Evolutionary conservation across 2,797 vertebrate genomes (phyloP), one percentile per base, ranked within the genome.

Genomic region (Lagorchestes hirsutus): DNA sequence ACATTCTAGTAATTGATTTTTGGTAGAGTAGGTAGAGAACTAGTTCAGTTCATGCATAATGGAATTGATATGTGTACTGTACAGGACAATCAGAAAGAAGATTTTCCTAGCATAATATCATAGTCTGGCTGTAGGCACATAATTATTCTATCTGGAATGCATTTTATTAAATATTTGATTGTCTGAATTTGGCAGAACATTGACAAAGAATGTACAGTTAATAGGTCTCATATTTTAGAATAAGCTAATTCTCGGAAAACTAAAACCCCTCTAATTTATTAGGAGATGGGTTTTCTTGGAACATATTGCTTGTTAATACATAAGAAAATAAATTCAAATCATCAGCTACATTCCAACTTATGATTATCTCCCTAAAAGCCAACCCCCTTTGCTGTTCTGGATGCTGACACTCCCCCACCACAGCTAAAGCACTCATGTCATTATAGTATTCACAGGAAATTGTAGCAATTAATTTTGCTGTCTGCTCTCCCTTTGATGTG

Each of bases 401-500:
- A 94, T 54, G 96, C 95, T 96, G 96, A 97, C 96, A 98, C 98
- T 98, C 98, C 98, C 97, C 98, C 98, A 97, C 95, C 97, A 87
- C 95, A 98, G 97, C 97, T 98, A 96, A 97, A 98, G 95, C 95
- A 95, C 95, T 98, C 95, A 91, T 97, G 0, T 97, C 96, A 58
- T 98, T 98, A 91, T 94, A 98, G 97, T 97, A 93, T 96, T 97
- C 98, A 97, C 97, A 98, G 98, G 97, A 99, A 98, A 98, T 98
- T 97, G 92, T 97, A 97, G 97, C 95, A 98, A 98, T 99, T 99
- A 98, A 98, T 98, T 99, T 98, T 97, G 96, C 91, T 95, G 93
- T 97, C 93, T 97, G 87, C 96, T 97, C 96, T 97, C 95, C 96
- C 98, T 98, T 99, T 99, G 98, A 99, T 98, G 98, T 98, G 91